Conservation (phyloP, 2,888 invertebrate species). For the Andrena haemorrhoa region DNA sequence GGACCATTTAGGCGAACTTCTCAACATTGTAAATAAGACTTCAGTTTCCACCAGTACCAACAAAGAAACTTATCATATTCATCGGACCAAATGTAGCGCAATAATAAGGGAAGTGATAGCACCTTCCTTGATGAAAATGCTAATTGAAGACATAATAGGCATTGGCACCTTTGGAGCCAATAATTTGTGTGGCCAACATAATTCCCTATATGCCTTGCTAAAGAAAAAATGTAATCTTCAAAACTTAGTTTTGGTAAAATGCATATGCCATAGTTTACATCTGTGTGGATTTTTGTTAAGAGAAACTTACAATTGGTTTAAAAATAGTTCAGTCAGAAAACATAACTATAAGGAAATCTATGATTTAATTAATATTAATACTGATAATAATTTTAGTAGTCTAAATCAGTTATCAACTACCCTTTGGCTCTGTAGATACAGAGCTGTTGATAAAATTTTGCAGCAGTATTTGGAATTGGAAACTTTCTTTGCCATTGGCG, state of each 20-base stretch:
- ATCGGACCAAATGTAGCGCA: too few species aligned
- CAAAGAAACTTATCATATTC: too few species aligned
- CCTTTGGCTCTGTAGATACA: not conserved
- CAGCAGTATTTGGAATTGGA: not conserved
- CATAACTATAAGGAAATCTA: not conserved
- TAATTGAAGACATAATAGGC: too few species aligned
- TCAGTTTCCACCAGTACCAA: too few species aligned
- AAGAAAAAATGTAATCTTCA: not conserved
- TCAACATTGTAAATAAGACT: too few species aligned
- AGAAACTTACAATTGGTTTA: constrained; percentile 4
- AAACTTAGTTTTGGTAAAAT: constrained; percentile 4
- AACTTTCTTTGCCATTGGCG: not conserved
- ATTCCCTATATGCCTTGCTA: not conserved
- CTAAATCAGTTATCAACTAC: not conserved
- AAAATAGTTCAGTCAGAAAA: constrained; percentile 1
- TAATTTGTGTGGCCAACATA: too few species aligned
- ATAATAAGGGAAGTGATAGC: too few species aligned
- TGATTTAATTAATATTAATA: not conserved
- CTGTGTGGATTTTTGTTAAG: not conserved
- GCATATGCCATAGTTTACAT: constrained; percentile 4
- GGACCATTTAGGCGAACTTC: too few species aligned
- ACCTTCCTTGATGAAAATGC: too few species aligned
- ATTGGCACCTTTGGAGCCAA: too few species aligned
- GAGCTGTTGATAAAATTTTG: not conserved
- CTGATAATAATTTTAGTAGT: not conserved